Evolutionary conservation across 1,140 invertebrate species (phyloP), one percentile per base, ranked within the genome.

Genomic region (Oedothorax gibbosus): DNA sequence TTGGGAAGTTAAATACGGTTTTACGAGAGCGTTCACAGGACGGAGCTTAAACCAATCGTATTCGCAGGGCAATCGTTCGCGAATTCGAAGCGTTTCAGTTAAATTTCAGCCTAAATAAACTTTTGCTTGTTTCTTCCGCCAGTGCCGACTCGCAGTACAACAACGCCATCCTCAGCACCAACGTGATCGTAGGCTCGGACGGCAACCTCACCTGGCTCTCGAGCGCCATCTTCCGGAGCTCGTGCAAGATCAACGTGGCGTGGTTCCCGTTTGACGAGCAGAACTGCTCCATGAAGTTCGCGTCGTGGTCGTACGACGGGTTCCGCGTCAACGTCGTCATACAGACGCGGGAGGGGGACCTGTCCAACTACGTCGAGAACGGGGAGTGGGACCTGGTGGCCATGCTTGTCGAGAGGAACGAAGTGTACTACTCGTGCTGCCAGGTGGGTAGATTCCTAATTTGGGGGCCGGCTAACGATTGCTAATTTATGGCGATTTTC

Each of bases 301-400:
- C 98, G 5, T 98, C 97, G 0, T 99, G 98, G 98, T 98, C 97
- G 2, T 99, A 99, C 90, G 97, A 87, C 90, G 91, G 87, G 87
- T 89, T 62, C 88, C 50, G 77, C 9, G 85, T 86, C 3, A 83
- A 86, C 50, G 65, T 86, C 0, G 51, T 86, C 11, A 84, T 86
- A 11, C 80, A 84, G 50, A 91, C 91, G 5, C 87, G 88, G 0
- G 89, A 91, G 35, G 90, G 93, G 0, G 93, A 93, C 87, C 87
- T 93, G 10, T 89, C 90, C 6, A 93, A 93, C 87, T 93, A 93
- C 86, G 91, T 93, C 3, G 89, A 90, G 6, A 93, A 92, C 85
- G 92, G 92, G 9, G 93, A 93, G 88, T 93, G 93, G 92, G 92
- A 93, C 68, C 89, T 93, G 2, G 87, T 92, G 7, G 89, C 90